Conservation (phyloP, 2,113 vertebrate species). For the Eulacestoma nigropectus region DNA sequence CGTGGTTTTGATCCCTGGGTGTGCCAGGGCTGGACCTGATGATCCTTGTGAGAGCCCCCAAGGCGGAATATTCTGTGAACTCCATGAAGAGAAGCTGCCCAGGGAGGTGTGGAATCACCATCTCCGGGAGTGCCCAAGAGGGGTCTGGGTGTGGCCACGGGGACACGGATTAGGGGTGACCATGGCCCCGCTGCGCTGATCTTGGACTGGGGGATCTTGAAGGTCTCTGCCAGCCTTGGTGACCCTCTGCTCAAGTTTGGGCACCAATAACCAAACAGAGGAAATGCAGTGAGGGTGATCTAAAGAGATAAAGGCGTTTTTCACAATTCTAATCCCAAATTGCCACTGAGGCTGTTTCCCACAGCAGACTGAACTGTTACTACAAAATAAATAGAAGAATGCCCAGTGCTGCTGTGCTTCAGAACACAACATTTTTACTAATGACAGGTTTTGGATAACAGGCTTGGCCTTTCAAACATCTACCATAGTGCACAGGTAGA, state of each 20-base stretch:
- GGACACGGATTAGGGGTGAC: background rate
- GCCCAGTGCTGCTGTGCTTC: background rate
- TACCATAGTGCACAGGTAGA: background rate
- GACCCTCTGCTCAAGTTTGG: background rate
- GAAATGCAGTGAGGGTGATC: background rate
- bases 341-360: background rate
- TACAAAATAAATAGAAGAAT: background rate
- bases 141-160: background rate
- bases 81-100: background rate
- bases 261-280: background rate
- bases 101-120: background rate
- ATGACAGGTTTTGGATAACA: background rate
- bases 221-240: background rate
- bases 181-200: background rate
- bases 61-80: fast-evolving
- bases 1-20: background rate
- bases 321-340: background rate
- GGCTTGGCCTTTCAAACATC: background rate
- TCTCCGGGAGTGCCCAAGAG: background rate
- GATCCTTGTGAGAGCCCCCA: background rate
- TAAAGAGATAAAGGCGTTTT: background rate
- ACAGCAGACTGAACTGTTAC: background rate
- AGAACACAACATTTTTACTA: background rate
- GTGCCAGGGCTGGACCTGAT: fast-evolving
- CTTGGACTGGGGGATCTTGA: no score